These are phyloP conservation scores for Trichogramma pretiosum DNA, from an alignment of 1,140 invertebrate species.

Conservation along the genomic window DNA sequence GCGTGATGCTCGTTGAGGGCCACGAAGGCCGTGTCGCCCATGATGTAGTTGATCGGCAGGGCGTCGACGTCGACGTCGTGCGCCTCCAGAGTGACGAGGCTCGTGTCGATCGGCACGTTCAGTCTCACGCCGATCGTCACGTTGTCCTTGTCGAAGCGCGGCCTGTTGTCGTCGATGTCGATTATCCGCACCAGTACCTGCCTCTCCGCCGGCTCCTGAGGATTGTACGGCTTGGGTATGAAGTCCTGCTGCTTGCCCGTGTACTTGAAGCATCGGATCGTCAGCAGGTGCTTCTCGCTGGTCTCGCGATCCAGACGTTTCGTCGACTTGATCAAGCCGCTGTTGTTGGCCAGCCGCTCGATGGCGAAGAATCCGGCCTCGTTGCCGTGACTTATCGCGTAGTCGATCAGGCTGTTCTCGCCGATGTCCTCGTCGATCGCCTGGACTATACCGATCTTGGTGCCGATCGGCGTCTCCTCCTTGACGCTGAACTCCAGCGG, in stretches of 20 bases:
- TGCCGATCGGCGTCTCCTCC: slow-evolving; percentile 58
- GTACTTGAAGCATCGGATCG: slow-evolving; percentile 62
- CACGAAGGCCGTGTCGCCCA: slow-evolving; percentile 57
- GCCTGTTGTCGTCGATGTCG: slow-evolving; percentile 69
- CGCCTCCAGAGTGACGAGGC: slow-evolving; percentile 58
- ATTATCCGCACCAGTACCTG: slow-evolving; percentile 56
- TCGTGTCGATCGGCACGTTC: slow-evolving; percentile 66
- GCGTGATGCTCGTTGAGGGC: slow-evolving; percentile 54
- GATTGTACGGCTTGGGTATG: slow-evolving; percentile 53
- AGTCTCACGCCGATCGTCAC: slow-evolving; percentile 64
- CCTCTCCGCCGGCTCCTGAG: slow-evolving; percentile 61
- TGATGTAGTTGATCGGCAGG: slow-evolving; percentile 53
- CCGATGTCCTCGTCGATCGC: slow-evolving; percentile 67
- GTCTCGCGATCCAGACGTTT: slow-evolving; percentile 60
- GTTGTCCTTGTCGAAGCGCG: slow-evolving; percentile 56
- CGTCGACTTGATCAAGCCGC: slow-evolving; percentile 53
- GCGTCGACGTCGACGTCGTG: slow-evolving; percentile 60
- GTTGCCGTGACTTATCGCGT: slow-evolving; percentile 65
- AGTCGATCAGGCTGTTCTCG: slow-evolving; percentile 68
- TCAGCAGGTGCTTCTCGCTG: slow-evolving; percentile 51
- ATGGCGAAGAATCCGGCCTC: slow-evolving; percentile 58
- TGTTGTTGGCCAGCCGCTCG: slow-evolving; percentile 55
- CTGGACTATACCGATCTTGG: slow-evolving; percentile 56
- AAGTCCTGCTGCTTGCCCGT: slow-evolving; percentile 38
- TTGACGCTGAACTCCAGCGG: slow-evolving; percentile 54